Base-by-base conservation (phyloP, 2,888 invertebrate species). In the Agrotis ipsilon region DNA sequence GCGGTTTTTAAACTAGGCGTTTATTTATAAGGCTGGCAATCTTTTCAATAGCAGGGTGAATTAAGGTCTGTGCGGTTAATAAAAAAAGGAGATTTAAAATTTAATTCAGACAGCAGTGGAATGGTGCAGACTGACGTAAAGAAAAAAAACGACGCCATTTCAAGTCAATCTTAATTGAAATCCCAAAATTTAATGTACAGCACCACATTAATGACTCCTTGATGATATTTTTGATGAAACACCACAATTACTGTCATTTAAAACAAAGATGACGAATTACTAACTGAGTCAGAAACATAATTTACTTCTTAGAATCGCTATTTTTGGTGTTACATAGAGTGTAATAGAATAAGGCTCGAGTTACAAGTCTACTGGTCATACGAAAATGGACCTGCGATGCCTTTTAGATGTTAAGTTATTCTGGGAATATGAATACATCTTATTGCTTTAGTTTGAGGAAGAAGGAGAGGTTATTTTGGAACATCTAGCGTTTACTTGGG, bases 221-320 rank as follows among this genome's bases (percentile, higher is more conserved):
- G 39, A 39, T 39, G 39, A 18, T 19, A 7, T 46, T 60, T 60
- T n/a, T 49, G 16, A 58, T 43, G 27, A 43, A 68, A 52, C 51
- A 4, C 24, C 24, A 58, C 13, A 63, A 73, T 77, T 69, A 75
- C 39, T 49, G 49, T 59, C 61, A 75, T 57, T 4, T 21, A 72
- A 61, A 14, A 51, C 19, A 51, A 39, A 54, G 16, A 65, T 79
- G 63, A 76, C 51, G 27, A 66, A 67, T 73, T 59, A 48, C 4
- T 52, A 43, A 24, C 52, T 54, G 64, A 69, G 51, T 75, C 65
- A 64, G n/a, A 51, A 59, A 45, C 18, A 39, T 64, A 68, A 70
- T 74, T 64, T 63, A 49, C n/a, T 83, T 82, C 81, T 61, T 49
- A 61, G 84, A 81, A 82, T 16, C 16, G 51, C 66, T 81, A 73